Conservation (phyloP, 2,888 invertebrate genomes). For the Subacronicta megacephala region DNA sequence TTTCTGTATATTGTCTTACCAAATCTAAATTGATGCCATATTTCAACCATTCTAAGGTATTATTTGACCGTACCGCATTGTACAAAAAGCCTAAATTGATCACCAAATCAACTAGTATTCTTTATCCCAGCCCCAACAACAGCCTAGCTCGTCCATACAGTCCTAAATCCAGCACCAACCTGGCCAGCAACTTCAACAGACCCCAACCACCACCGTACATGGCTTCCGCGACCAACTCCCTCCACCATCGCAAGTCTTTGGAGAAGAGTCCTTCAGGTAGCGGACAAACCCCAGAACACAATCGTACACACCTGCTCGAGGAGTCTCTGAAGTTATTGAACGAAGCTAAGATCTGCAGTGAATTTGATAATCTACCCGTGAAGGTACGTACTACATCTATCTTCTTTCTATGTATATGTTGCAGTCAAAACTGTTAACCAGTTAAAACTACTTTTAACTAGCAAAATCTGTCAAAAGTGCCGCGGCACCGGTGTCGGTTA, state of each 20-base stretch:
- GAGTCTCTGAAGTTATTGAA: conserved; percentile 84
- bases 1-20: no score
- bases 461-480: no score
- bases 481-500: no score
- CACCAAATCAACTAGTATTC: background rate
- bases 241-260: conserved; percentile 77
- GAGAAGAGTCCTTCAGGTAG: conserved; percentile 69
- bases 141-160: conserved; percentile 88
- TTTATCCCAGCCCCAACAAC: conserved; percentile 87
- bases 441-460: no score
- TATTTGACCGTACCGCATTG: no score
- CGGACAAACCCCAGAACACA: conserved; percentile 76
- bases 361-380: conserved; percentile 67
- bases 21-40: no score
- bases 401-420: no score
- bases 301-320: conserved; percentile 78
- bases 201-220: conserved; percentile 86
- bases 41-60: no score
- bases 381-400: conserved; percentile 51
- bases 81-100: no score
- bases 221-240: conserved; percentile 76
- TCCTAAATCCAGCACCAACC: conserved; percentile 81
- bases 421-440: no score
- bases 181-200: conserved; percentile 82
- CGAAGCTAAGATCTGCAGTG: conserved; percentile 81